These are phyloP conservation scores for Alethe diademata DNA, from an alignment of 2,113 vertebrate genomes.

Conservation along the genomic window DNA sequence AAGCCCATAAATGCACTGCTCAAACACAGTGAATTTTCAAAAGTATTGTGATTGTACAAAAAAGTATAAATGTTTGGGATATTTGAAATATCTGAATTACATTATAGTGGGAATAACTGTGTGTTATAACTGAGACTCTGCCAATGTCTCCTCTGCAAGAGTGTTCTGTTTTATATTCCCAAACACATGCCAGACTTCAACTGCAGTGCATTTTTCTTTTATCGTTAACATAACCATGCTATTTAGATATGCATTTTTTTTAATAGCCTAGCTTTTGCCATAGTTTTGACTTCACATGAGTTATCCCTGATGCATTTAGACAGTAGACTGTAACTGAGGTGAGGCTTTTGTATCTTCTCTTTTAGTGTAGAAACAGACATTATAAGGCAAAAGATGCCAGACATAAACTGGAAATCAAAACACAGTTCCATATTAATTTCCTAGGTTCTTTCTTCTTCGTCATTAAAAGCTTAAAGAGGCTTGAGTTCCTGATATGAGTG, in stretches of 20 bases:
- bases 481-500: neutral
- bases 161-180: slow-evolving; percentile 25
- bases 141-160: neutral
- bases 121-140: slow-evolving; percentile 15
- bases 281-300: neutral
- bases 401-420: neutral
- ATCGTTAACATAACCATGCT: neutral
- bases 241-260: neutral
- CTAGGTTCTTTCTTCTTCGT: neutral
- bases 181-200: neutral
- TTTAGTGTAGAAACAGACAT: neutral
- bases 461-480: neutral
- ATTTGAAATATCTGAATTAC: neutral
- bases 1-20: neutral
- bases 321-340: neutral
- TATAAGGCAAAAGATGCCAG: neutral
- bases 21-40: neutral
- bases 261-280: neutral
- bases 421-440: neutral
- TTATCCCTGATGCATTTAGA: neutral
- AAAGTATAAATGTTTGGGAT: neutral
- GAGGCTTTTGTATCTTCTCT: neutral
- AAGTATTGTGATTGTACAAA: neutral
- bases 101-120: neutral
- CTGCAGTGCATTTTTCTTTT: neutral